These are phyloP conservation scores for Bombus sibiricus DNA, from an alignment of 1,140 invertebrate genomes.

Conservation along the genomic window DNA sequence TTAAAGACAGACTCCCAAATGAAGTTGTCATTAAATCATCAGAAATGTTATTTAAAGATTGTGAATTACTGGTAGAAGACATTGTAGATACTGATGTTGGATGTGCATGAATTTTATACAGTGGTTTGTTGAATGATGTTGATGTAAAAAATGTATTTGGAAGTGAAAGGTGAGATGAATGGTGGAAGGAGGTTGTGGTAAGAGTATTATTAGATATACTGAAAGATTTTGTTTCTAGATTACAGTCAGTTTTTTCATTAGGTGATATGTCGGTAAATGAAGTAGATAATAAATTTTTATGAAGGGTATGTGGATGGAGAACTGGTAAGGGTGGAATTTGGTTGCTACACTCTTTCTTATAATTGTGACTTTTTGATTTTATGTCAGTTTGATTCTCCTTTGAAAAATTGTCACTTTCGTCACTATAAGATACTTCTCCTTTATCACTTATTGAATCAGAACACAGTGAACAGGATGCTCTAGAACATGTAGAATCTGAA, in stretches of 20 bases:
- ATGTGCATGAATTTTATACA: constrained; percentile 49
- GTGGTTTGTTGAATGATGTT: constrained; percentile 64
- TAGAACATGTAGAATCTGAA: constrained; percentile 84
- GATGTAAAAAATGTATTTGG: constrained; percentile 57
- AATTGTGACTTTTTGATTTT: constrained; percentile 72
- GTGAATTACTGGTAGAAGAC: constrained; percentile 33
- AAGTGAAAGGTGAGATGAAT: constrained; percentile 56
- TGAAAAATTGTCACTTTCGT: constrained; percentile 75
- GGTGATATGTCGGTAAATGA: constrained; percentile 70
- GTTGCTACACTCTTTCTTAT: constrained; percentile 76
- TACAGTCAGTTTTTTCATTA: constrained; percentile 66
- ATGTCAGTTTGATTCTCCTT: constrained; percentile 68
- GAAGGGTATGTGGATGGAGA: constrained; percentile 65
- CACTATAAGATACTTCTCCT: constrained; percentile 77
- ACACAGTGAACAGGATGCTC: constrained; percentile 83
- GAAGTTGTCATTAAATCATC: constrained; percentile 72
- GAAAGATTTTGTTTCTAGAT: constrained; percentile 70
- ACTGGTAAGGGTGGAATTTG: constrained; percentile 78
- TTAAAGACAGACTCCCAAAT: constrained; percentile 67
- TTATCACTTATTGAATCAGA: constrained; percentile 81
- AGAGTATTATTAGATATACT: constrained; percentile 62
- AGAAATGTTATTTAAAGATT: constrained; percentile 60
- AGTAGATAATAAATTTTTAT: constrained; percentile 69
- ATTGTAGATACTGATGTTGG: constrained; percentile 20
- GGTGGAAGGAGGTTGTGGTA: constrained; percentile 53